These are phyloP conservation scores for Acrocephalus arundinaceus DNA, from an alignment of 2,113 vertebrate species.

Conservation along the genomic window DNA sequence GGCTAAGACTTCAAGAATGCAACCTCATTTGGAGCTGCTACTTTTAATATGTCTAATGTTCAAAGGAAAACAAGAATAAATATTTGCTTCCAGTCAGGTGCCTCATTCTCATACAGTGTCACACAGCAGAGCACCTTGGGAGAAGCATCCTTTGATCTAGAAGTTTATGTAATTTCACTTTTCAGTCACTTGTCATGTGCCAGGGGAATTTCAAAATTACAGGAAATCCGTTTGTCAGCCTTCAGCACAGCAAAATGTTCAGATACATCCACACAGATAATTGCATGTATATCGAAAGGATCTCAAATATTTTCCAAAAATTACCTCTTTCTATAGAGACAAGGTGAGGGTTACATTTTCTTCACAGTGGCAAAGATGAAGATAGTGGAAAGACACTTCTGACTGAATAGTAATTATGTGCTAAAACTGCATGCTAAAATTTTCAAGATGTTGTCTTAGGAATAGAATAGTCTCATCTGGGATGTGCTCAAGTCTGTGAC, in stretches of 20 bases:
- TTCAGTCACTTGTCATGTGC: not conserved
- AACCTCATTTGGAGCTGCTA: not conserved
- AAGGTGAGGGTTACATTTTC: not conserved
- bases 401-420: not conserved
- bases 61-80: slow-evolving; percentile 18
- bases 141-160: slow-evolving; percentile 23
- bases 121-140: not conserved
- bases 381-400: not conserved
- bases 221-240: not conserved
- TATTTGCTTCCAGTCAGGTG: not conserved
- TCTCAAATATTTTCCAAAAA: not conserved
- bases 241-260: not conserved
- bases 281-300: not conserved
- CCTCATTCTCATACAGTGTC: not conserved
- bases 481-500: not conserved
- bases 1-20: not conserved
- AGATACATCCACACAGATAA: not conserved
- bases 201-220: not conserved
- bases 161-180: not conserved
- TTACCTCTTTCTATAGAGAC: not conserved
- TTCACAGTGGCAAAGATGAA: not conserved
- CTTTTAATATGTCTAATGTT: not conserved
- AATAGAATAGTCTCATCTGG: not conserved
- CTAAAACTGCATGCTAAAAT: not conserved
- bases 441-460: not conserved